Conservation (phyloP, 2,113 vertebrate genomes). For the Lasiurus borealis region DNA sequence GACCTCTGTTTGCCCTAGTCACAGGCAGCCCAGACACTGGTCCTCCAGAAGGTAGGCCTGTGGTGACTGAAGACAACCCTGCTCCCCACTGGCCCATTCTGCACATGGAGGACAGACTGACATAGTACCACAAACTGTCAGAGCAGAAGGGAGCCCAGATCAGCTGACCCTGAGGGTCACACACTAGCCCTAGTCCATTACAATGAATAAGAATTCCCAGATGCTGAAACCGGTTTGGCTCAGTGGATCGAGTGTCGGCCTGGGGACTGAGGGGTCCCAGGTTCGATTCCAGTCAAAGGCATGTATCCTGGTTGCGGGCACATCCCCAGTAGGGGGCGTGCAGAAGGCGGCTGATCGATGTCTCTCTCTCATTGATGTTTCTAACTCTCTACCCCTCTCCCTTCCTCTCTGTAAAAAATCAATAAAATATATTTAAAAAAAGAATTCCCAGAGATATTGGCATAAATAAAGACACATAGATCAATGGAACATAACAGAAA, state of each 20-base stretch:
- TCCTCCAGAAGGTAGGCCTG: background rate
- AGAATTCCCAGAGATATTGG: background rate
- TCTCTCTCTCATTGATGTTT: too few species aligned
- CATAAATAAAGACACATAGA: background rate
- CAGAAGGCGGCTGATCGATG: too few species aligned
- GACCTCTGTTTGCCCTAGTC: background rate
- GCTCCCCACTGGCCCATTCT: background rate
- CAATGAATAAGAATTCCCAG: background rate
- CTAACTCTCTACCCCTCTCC: too few species aligned
- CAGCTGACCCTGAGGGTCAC: background rate
- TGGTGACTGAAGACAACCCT: background rate
- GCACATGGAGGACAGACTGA: background rate
- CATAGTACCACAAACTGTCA: background rate
- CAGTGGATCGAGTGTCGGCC: too few species aligned
- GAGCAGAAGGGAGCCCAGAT: background rate
- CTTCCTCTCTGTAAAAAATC: too few species aligned
- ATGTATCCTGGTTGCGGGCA: too few species aligned
- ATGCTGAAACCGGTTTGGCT: background rate
- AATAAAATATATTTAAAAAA: background rate
- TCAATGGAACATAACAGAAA: background rate
- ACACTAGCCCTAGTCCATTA: background rate
- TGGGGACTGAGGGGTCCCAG: too few species aligned
- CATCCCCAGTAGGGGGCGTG: too few species aligned
- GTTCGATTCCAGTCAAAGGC: too few species aligned
- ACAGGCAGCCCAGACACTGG: background rate